Evolutionary conservation across 2,888 invertebrate species (phyloP).

Genomic region (Drosophila setosimentum): DNA sequence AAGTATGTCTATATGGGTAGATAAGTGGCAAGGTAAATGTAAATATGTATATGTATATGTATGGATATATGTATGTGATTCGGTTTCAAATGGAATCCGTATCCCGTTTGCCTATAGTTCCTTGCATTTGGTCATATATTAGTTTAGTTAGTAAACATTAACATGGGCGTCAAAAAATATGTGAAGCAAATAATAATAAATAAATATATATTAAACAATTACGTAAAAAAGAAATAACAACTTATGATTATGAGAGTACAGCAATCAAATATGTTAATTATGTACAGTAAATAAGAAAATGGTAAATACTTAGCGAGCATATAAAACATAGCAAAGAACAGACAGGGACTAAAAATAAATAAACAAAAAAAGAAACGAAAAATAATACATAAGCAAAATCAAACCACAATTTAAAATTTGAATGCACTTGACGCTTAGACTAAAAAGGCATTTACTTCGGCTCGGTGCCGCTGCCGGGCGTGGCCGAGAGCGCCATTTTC

Average conservation of each 20-base stretch:
- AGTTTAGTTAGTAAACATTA: constrained; percentile 47
- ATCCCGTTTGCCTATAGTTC: constrained; percentile 44
- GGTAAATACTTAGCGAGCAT: constrained; percentile 72
- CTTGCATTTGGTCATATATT: constrained; percentile 62
- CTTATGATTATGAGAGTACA: constrained; percentile 69
- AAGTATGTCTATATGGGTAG: constrained; percentile 35
- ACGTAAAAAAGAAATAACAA: constrained; percentile 68
- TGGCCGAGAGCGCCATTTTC: constrained; percentile 88
- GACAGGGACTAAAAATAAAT: constrained; percentile 66
- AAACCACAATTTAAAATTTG: constrained; percentile 33
- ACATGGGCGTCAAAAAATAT: background rate
- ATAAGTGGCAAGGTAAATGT: constrained; percentile 23
- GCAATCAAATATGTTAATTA: constrained; percentile 72
- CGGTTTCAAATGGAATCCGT: constrained; percentile 38
- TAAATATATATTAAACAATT: constrained; percentile 24
- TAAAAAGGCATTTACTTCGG: constrained; percentile 71
- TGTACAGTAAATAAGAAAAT: constrained; percentile 69
- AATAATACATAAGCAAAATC: constrained; percentile 37
- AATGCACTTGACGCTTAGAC: constrained; percentile 61
- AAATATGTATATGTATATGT: constrained; percentile 16
- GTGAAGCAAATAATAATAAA: background rate
- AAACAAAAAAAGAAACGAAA: constrained; percentile 47
- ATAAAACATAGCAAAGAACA: constrained; percentile 66
- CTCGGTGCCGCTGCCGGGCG: constrained; percentile 74
- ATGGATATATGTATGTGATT: constrained; percentile 26